These are phyloP conservation scores for Trinorchestia longiramus DNA, from an alignment of 1,140 invertebrate species.

Conservation along the genomic window DNA sequence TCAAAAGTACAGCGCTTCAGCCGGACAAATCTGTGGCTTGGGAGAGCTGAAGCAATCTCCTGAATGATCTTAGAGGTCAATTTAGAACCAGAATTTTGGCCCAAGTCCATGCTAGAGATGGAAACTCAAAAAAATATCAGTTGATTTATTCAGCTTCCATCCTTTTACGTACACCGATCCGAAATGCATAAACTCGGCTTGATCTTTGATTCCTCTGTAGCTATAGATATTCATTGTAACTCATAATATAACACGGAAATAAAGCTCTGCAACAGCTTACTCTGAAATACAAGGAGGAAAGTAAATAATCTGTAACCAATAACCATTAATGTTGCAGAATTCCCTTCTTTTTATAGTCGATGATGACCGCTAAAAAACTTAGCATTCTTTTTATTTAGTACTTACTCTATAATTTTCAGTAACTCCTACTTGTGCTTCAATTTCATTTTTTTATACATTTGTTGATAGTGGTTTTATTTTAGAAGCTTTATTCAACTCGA, in stretches of 20 bases:
- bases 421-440: neutral
- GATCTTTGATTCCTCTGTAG: too few relatives aligned
- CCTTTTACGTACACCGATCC: neutral
- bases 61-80: neutral
- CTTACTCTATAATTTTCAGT: neutral
- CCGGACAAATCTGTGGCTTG: neutral
- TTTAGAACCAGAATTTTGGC: neutral
- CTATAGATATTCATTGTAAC: neutral
- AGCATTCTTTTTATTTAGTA: neutral
- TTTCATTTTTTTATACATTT: too few relatives aligned
- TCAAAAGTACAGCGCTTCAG: neutral
- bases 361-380: neutral
- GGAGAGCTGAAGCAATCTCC: slow-evolving; percentile 5
- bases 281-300: neutral
- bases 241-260: neutral
- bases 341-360: neutral
- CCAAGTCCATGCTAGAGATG: neutral
- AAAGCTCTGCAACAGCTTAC: neutral
- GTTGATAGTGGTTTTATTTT: neutral
- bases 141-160: neutral
- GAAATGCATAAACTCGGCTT: neutral
- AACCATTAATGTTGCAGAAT: neutral
- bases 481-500: neutral
- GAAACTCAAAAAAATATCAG: neutral
- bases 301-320: neutral